Conservation (phyloP, 2,113 vertebrate genomes). For the Callospermophilus lateralis region DNA sequence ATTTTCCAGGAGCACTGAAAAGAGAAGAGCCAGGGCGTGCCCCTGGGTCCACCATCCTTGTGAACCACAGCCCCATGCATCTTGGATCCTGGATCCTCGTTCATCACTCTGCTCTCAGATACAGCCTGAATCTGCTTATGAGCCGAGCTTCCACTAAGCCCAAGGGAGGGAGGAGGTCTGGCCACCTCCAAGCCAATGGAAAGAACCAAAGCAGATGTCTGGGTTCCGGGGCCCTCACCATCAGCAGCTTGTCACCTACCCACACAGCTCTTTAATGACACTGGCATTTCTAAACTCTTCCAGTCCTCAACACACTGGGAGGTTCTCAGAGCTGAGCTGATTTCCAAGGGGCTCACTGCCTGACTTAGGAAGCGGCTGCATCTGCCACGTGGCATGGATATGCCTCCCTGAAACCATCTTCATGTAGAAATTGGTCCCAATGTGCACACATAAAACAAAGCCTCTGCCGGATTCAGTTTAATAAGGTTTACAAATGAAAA, state of each 20-base stretch:
- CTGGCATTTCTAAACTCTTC: too few species aligned
- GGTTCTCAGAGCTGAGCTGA: neutral
- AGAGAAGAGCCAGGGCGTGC: too few species aligned
- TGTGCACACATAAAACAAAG: constrained; percentile 50
- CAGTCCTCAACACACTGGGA: too few species aligned
- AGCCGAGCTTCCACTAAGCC: neutral
- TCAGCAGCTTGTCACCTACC: neutral
- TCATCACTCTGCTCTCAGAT: neutral
- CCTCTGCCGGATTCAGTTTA: constrained; percentile 69
- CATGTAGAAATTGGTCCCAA: constrained; percentile 21
- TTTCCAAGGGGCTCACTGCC: neutral
- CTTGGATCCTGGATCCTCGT: neutral
- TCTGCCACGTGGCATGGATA: neutral
- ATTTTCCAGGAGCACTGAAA: neutral
- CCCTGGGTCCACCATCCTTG: neutral
- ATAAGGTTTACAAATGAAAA: neutral
- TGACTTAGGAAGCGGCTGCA: neutral
- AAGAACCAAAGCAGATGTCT: neutral
- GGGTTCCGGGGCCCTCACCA: too few species aligned
- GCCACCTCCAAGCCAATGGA: neutral
- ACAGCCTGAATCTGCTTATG: neutral
- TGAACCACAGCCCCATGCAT: neutral
- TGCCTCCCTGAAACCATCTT: constrained; percentile 60
- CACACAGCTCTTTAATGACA: neutral
- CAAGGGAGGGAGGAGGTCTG: neutral